Evolutionary conservation across 2,888 invertebrate species (phyloP).

Genomic region (Torymus aiolomorphi): DNA sequence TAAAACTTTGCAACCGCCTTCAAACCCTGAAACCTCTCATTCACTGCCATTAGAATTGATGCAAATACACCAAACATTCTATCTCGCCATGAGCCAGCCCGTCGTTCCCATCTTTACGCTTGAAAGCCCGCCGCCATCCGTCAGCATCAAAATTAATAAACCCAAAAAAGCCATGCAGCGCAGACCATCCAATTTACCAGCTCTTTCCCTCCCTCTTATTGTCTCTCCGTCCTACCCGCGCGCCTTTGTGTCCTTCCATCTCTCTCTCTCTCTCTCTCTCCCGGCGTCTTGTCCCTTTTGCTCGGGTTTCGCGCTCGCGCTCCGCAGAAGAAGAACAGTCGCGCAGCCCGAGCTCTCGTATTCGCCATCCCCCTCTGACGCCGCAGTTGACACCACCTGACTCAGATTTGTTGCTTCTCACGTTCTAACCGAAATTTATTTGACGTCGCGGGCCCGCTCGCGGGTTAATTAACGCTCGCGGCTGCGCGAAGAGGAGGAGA

Average conservation of each 20-base stretch:
- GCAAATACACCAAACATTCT: too few species aligned
- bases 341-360: conserved; percentile 35
- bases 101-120: too few species aligned
- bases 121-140: too few species aligned
- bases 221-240: neutral
- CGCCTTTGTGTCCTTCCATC: too few species aligned
- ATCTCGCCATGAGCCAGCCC: too few species aligned
- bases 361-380: conserved; percentile 20
- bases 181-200: conserved; percentile 1
- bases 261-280: too few species aligned
- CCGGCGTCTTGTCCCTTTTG: too few species aligned
- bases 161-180: neutral
- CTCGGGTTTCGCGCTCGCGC: too few species aligned
- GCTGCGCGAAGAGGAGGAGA: conserved; percentile 20
- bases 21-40: too few species aligned
- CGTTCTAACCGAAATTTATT: conserved; percentile 75
- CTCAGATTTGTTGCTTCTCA: conserved; percentile 76
- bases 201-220: conserved; percentile 4
- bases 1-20: too few species aligned
- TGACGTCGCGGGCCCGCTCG: conserved; percentile 68
- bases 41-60: too few species aligned
- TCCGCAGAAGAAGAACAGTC: conserved; percentile 14
- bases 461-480: conserved; percentile 71
- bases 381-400: conserved; percentile 74
- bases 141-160: too few species aligned